phyloP scores from a whole-genome alignment of 2,797 vertebrate species.

The Oryzias sinensis region DNA sequence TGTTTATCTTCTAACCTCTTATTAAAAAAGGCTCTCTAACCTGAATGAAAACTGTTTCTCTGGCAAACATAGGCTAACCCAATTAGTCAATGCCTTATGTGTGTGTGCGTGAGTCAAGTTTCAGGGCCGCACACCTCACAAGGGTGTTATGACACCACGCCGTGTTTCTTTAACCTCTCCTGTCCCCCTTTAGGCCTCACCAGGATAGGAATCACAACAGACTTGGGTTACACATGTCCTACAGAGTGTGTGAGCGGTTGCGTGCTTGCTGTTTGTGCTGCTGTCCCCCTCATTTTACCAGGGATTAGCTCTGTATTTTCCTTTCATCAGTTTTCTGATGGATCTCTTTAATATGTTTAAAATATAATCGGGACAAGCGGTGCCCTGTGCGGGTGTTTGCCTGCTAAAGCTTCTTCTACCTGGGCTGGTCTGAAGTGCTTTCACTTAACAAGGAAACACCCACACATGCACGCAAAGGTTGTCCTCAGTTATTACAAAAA shows the following conservation, averaged over 20 bases:
- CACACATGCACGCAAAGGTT: conserved; percentile 31
- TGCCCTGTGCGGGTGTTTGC: conserved; percentile 76
- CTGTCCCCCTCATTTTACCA: conserved; percentile 60
- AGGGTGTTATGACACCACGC: conserved; percentile 68
- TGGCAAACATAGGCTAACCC: conserved; percentile 60
- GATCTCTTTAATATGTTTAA: conserved; percentile 70
- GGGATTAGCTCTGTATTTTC: conserved; percentile 77
- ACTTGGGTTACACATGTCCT: conserved; percentile 76
- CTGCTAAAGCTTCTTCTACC: conserved; percentile 59
- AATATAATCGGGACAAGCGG: conserved; percentile 75
- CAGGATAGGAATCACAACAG: conserved; percentile 74
- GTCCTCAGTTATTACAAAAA: conserved; percentile 65
- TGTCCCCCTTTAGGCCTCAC: conserved; percentile 66
- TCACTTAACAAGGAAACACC: conserved; percentile 66
- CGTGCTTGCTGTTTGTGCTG: conserved; percentile 21
- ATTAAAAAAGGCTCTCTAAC: conserved; percentile 56
- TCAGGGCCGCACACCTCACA: conserved; percentile 66
- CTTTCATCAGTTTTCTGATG: conserved; percentile 74
- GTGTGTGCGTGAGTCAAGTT: conserved; percentile 54
- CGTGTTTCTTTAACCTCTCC: conserved; percentile 74
- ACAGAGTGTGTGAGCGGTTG: conserved; percentile 56
- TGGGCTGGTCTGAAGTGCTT: conserved; percentile 50
- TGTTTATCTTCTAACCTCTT: conserved; percentile 68
- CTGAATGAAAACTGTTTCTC: conserved; percentile 73
- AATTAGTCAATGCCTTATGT: conserved; percentile 70